Evolutionary conservation across 2,113 vertebrate genomes (phyloP), one percentile per base, ranked within the genome.

Genomic region (Ctenodactylus gundi): DNA sequence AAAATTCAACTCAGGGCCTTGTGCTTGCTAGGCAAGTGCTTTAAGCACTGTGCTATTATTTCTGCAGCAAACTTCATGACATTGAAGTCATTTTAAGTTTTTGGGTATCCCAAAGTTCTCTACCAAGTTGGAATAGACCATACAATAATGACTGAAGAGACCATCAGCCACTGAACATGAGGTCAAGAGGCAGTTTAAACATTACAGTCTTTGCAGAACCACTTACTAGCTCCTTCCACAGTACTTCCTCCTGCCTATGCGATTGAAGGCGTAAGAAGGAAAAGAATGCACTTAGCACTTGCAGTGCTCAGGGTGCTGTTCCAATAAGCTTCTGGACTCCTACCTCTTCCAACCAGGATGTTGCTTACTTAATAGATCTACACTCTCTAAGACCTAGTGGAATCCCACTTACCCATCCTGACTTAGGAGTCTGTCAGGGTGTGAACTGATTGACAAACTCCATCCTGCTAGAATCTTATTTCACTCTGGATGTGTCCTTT

Each of bases 401-500:
- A 85, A 91, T n/a, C 58, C n/a, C 75, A 67, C 21, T 58, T 60
- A 85, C 55, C 44, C 73, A 44, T 76, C 4, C 21, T 76, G 17
- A 23, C 29, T 4, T 13, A 53, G 81, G 21, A 68, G 58, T 17
- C 17, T 53, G 46, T 85, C 65, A 81, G 21, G 60, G 7, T 77
- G 39, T 78, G 39, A 90, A 64, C 14, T 68, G 12, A 90, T 65
- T 83, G 49, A 10, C 27, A 39, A 91, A 27, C 17, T 86, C 53
- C 65, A 34, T 87, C 27, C 55, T 81, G 13, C 39, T 67, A 46
- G 31, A 67, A 88, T 15, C 53, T 62, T 12, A 27, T 29, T 90
- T 93, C 83, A 73, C 11, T 36, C 36, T 91, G 58, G 91, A 68
- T 82, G 90, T 58, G 51, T 90, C 80, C 60, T 85, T 77, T 90